Conservation (phyloP, 2,113 vertebrate species). For the Oryzias javanicus region DNA sequence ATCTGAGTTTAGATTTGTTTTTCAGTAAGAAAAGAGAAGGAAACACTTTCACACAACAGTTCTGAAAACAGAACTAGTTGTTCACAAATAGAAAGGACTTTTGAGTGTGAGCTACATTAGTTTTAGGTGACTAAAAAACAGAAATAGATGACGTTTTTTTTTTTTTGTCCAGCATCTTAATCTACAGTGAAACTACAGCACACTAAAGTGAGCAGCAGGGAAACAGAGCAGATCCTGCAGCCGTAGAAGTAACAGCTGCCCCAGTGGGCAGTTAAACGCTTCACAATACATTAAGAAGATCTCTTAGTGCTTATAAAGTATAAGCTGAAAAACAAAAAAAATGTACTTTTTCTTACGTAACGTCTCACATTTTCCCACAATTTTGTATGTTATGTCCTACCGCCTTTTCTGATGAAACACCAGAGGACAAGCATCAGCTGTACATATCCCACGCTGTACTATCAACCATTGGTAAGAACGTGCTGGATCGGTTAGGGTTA, state of each 20-base stretch:
- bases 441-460: slow-evolving; percentile 22
- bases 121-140: slow-evolving; percentile 37
- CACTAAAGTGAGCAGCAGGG: slow-evolving; percentile 34
- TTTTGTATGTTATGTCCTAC: slow-evolving; percentile 35
- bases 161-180: slow-evolving; percentile 15
- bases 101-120: slow-evolving; percentile 37
- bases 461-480: slow-evolving; percentile 5
- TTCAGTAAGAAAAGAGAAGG: slow-evolving; percentile 12
- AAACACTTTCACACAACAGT: slow-evolving; percentile 17
- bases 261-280: slow-evolving; percentile 35
- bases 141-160: slow-evolving; percentile 10
- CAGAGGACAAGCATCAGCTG: slow-evolving; percentile 15
- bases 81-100: slow-evolving; percentile 9
- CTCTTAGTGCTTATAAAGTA: slow-evolving; percentile 60
- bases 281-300: slow-evolving; percentile 65
- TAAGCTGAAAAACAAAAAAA: slow-evolving; percentile 37
- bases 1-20: slow-evolving; percentile 12
- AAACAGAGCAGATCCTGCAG: slow-evolving; percentile 12
- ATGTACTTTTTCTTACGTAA: slow-evolving; percentile 37
- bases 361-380: slow-evolving; percentile 47
- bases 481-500: too few species aligned
- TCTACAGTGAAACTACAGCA: slow-evolving; percentile 49
- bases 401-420: slow-evolving; percentile 14
- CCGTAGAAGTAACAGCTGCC: slow-evolving; percentile 34
- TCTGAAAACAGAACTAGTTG: slow-evolving; percentile 10